These are phyloP conservation scores for Pluvialis apricaria DNA, from an alignment of 2,113 vertebrate species.

Conservation along the genomic window DNA sequence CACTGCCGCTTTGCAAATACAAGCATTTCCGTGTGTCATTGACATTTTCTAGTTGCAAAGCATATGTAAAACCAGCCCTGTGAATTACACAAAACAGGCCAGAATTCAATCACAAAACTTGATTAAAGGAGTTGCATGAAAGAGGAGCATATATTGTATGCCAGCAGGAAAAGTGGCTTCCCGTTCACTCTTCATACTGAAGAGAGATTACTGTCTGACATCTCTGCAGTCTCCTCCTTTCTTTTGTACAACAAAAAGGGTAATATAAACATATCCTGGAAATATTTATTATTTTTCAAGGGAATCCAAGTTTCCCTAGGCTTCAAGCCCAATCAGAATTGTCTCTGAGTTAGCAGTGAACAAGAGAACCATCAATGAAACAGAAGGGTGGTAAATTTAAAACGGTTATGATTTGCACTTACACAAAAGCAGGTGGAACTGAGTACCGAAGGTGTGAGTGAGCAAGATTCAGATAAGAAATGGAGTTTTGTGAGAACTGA, in stretches of 20 bases:
- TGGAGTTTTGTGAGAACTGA: not conserved
- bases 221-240: not conserved
- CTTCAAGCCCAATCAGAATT: not conserved
- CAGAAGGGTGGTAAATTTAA: not conserved
- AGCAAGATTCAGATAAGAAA: slow-evolving; percentile 10
- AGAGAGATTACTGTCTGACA: not conserved
- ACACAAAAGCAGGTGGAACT: not conserved
- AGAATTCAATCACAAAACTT: not conserved
- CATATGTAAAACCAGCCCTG: not conserved
- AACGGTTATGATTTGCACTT: not conserved
- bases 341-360: not conserved
- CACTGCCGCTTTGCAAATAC: not conserved
- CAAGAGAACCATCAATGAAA: not conserved
- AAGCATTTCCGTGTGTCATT: not conserved
- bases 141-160: not conserved
- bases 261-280: not conserved
- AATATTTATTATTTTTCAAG: not conserved
- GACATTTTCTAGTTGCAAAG: not conserved
- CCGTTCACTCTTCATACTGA: not conserved
- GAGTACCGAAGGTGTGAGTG: not conserved
- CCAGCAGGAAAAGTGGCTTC: not conserved
- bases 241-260: not conserved
- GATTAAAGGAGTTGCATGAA: slow-evolving; percentile 27
- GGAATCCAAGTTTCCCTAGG: not conserved
- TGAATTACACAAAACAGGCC: not conserved